Evolutionary conservation across 1,140 invertebrate species (phyloP).

Genomic region (Rhyzopertha dominica): DNA sequence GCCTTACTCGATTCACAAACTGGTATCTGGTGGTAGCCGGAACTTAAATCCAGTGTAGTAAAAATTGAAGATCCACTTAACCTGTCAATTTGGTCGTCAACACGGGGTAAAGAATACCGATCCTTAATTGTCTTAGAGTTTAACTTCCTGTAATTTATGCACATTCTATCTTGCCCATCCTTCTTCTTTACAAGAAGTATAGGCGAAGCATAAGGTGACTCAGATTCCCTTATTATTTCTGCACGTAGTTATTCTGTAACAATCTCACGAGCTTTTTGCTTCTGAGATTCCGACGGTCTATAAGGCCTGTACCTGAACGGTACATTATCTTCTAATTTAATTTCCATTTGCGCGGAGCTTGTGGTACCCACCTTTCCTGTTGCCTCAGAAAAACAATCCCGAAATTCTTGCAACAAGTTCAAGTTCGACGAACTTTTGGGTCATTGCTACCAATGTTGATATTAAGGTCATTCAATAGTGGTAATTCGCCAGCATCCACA

Average conservation of each 20-base stretch:
- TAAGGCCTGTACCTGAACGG: conserved; percentile 23
- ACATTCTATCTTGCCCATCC: conserved; percentile 27
- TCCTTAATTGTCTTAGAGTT: conserved; percentile 36
- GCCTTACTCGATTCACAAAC: not conserved
- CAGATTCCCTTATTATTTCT: too few species aligned
- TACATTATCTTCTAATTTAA: too few species aligned
- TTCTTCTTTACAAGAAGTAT: conserved; percentile 34
- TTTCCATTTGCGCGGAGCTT: too few species aligned
- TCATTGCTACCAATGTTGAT: too few species aligned
- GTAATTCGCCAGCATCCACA: too few species aligned
- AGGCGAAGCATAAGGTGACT: too few species aligned
- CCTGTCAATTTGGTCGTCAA: conserved; percentile 22
- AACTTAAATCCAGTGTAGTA: conserved; percentile 3
- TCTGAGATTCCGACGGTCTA: conserved; percentile 14
- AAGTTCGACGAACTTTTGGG: too few species aligned
- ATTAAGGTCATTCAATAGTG: too few species aligned
- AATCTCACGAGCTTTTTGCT: conserved; percentile 10
- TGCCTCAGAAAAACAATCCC: too few species aligned
- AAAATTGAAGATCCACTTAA: conserved; percentile 20
- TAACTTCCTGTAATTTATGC: conserved; percentile 40
- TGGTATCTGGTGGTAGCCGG: not conserved
- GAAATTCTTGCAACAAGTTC: too few species aligned
- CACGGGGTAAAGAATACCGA: conserved; percentile 19
- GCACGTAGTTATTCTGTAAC: too few species aligned
- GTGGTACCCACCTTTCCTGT: too few species aligned